Evolutionary conservation across 2,888 invertebrate genomes (phyloP), one percentile per base, ranked within the genome.

Genomic region (Lithophane leautieri): DNA sequence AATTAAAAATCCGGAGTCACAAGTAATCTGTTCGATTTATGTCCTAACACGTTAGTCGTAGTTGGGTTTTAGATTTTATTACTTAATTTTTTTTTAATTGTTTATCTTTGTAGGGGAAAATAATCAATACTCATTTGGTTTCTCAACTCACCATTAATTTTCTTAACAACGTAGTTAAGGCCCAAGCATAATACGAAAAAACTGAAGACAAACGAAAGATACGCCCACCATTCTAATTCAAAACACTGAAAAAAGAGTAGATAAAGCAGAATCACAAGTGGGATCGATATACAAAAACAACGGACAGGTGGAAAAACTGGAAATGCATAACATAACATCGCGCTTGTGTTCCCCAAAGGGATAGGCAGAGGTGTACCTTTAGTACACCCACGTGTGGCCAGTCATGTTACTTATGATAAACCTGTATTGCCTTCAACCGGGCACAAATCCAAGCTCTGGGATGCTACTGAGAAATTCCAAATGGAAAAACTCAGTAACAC

Each of bases 141-240:
- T 40, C 1, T 22, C 14, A 40, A 73, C 86, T 89, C 44, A 92
- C 93, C 92, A 75, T 92, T 92, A 47, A 92, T 84, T 87, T 92
- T 94, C 82, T 94, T 95, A n/a, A 94, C 88, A 34, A 94, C 79
- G 75, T 90, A 95, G 84, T 94, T 94, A 14, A 94, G 85, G 4
- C 92, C 67, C 50, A 94, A 42, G 74, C 90, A 91, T 34, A 83
- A 50, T 19, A 89, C 1, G 83, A 94, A 94, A 11, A 92, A 74
- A 7, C 82, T 70, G 0, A 92, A 3, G 9, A 86, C 91, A 11
- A 92, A 73, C 7, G 93, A 19, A 12, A 90, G 56, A 78, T 92
- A 94, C 56, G 86, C 81, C 95, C 94, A 95, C 95, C 95, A 95
- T 19, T 91, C 86, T 47, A 89, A 78, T 28, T 84, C 65, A 7